These are phyloP conservation scores for Arenaria interpres DNA, from an alignment of 2,113 vertebrate genomes.

Conservation along the genomic window DNA sequence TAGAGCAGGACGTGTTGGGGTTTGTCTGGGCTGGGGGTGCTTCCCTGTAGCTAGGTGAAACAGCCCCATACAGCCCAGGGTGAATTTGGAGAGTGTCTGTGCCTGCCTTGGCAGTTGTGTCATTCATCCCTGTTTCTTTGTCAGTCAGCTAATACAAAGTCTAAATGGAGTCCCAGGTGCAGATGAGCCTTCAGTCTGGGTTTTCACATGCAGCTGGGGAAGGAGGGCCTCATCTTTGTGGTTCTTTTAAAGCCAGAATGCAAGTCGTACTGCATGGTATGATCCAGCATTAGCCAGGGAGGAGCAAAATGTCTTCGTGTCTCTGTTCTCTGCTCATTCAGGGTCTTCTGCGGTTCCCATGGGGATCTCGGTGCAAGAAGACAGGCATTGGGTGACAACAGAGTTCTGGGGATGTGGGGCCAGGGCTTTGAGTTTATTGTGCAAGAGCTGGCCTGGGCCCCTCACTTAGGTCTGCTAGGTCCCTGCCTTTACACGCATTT, in stretches of 20 bases:
- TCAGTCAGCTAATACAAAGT: neutral
- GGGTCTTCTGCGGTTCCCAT: neutral
- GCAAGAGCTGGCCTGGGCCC: neutral
- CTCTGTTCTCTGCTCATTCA: neutral
- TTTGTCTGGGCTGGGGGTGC: neutral
- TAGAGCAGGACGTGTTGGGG: neutral
- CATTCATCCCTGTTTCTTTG: neutral
- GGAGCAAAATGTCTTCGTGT: neutral
- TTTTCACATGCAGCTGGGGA: neutral
- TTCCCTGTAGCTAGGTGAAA: neutral
- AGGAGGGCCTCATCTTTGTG: neutral
- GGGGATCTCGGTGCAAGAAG: neutral
- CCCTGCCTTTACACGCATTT: neutral
- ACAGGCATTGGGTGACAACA: neutral
- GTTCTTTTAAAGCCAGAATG: neutral
- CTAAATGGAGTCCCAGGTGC: neutral
- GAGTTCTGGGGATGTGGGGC: neutral
- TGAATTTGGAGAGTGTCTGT: neutral
- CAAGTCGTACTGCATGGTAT: neutral
- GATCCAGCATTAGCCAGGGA: neutral
- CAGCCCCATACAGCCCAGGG: neutral
- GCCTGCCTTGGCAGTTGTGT: neutral
- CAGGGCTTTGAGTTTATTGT: neutral
- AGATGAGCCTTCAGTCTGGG: neutral
- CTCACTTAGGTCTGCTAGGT: neutral